These are phyloP conservation scores for Pinna nobilis DNA, from an alignment of 1,140 invertebrate species.

Conservation along the genomic window DNA sequence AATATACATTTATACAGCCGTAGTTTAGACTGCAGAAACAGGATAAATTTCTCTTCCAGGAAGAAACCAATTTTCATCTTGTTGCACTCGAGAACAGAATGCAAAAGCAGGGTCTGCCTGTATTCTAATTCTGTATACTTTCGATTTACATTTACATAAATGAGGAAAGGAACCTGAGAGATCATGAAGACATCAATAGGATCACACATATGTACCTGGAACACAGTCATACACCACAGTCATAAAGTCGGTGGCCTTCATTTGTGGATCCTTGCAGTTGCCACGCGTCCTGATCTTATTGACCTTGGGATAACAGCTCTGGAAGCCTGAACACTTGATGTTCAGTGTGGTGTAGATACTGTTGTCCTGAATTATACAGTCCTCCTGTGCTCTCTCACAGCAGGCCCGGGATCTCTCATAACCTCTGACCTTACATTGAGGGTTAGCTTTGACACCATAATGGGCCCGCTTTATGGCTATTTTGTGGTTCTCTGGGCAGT, in stretches of 20 bases:
- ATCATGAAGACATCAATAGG: not conserved
- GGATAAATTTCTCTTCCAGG: not conserved
- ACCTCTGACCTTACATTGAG: conserved; percentile 32
- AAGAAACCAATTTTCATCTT: not conserved
- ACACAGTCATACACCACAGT: conserved; percentile 64
- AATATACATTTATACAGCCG: too few species aligned
- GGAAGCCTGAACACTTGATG: conserved; percentile 57
- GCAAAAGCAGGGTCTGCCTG: too few species aligned
- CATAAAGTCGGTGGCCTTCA: conserved; percentile 53
- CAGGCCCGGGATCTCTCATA: conserved; percentile 37
- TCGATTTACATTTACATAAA: not conserved
- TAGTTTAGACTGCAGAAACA: not conserved
- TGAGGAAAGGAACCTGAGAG: not conserved
- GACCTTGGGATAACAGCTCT: conserved; percentile 42
- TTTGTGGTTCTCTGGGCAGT: conserved; percentile 49
- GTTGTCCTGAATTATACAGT: conserved; percentile 55
- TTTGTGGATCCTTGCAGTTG: conserved; percentile 7
- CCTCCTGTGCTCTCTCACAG: conserved; percentile 45
- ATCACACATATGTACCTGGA: conserved; percentile 46
- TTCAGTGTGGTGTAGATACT: conserved; percentile 53
- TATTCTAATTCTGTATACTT: too few species aligned
- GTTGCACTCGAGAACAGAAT: not conserved
- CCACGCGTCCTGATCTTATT: conserved; percentile 33
- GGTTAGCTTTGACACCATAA: conserved; percentile 54
- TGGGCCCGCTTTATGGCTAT: conserved; percentile 62